Evolutionary conservation across 1,140 invertebrate species (phyloP), one percentile per base, ranked within the genome.

Genomic region (Ceratosolen fusciceps): DNA sequence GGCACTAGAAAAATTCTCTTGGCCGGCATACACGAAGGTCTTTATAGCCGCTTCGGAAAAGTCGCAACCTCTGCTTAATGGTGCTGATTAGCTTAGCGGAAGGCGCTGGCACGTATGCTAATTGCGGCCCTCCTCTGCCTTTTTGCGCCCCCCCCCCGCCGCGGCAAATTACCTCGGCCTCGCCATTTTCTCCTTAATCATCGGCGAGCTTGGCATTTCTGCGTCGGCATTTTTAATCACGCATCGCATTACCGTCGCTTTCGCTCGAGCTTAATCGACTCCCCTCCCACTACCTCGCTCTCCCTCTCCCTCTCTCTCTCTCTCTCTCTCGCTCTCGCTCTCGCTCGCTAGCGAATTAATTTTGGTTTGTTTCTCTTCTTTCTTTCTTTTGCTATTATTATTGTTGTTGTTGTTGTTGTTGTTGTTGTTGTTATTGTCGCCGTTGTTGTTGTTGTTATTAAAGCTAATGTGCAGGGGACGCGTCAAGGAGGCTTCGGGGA

Each of bases 11-110:
- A 16, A 31, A 31, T 29, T 60, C 12, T n/a, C n/a, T n/a, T n/a
- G n/a, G n/a, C 10, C 58, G n/a, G 39, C 67, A 56, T 68, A 62
- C 60, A 77, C 68, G 68, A 77, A 54, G 31, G 7, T 43, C 26
- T 65, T 67, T 65, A 75, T 74, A 62, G 31, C 21, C 43, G 74
- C 43, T 75, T 58, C n/a, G 60, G 74, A 67, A 65, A 65, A 65
- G 16, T 37, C 43, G 29, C 74, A 34, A 49, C 60, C 62, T 56
- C 39, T 31, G 58, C 47, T 74, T 74, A 60, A 62, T 49, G 73
- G 16, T 26, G 73, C 58, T 60, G 56, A 62, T 62, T 74, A 62
- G n/a, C 37, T 49, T 62, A 21, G 19, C 58, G 37, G 56, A 62
- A 52, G 49, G 21, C 14, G 14, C 49, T 16, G 12, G 49, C 49